Conservation (phyloP, 2,113 vertebrate species). For the Varanus salvator region DNA sequence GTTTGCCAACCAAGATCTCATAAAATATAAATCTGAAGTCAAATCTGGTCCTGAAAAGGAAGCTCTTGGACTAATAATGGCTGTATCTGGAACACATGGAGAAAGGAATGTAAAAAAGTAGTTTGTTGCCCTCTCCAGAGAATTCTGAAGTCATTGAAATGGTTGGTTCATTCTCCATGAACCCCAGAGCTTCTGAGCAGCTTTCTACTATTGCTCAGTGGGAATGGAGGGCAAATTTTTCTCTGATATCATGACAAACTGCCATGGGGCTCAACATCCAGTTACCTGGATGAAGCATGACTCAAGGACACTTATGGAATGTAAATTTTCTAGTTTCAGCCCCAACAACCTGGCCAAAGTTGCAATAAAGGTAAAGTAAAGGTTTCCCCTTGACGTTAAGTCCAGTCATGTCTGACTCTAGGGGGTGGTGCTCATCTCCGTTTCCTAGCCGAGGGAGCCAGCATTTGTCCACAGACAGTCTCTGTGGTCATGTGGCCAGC, state of each 20-base stretch:
- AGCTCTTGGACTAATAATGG: not conserved
- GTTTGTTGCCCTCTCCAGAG: not conserved
- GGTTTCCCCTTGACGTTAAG: no score
- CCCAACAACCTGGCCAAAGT: no score
- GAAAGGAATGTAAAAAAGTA: not conserved
- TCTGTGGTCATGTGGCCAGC: no score
- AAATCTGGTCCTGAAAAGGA: not conserved
- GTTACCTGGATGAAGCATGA: not conserved
- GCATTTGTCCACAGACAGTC: no score
- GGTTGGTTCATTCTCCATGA: not conserved
- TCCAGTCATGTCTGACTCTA: no score
- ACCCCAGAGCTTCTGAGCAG: no score
- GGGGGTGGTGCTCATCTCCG: no score
- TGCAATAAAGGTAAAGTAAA: no score
- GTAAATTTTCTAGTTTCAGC: not conserved
- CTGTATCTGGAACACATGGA: not conserved
- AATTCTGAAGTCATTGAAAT: not conserved
- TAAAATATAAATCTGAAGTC: not conserved
- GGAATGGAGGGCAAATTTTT: not conserved
- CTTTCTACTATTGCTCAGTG: not conserved
- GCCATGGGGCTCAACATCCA: not conserved
- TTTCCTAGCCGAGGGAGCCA: no score
- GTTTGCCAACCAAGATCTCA: not conserved
- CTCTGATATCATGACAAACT: not conserved
- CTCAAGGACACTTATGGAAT: not conserved